These are phyloP conservation scores for Syngnathus acus DNA, from an alignment of 2,797 vertebrate genomes.

Conservation along the genomic window DNA sequence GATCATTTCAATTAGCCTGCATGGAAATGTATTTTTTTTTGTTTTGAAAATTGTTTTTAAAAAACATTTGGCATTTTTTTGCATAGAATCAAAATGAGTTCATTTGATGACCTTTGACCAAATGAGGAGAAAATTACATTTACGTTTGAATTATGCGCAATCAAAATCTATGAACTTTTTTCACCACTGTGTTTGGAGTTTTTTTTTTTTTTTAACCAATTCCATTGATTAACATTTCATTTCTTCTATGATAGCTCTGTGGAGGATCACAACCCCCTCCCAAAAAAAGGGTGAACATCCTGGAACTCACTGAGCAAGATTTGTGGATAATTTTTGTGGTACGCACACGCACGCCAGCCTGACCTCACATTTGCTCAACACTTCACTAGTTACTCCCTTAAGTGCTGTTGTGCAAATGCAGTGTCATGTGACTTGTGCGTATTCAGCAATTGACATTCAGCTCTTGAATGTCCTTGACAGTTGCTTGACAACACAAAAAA, in stretches of 20 bases:
- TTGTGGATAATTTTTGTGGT: neutral
- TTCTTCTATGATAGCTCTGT: neutral
- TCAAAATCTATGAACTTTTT: too few species aligned
- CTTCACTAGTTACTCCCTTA: neutral
- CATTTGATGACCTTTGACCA: too few species aligned
- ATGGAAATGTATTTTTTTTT: too few species aligned
- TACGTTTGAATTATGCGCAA: too few species aligned
- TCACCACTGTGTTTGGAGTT: too few species aligned
- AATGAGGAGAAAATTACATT: too few species aligned
- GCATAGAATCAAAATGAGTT: too few species aligned
- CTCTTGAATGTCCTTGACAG: slow-evolving; percentile 4
- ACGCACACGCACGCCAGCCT: neutral
- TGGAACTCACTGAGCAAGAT: neutral
- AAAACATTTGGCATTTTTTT: too few species aligned
- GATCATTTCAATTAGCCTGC: too few species aligned
- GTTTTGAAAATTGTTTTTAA: too few species aligned
- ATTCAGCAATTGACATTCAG: neutral
- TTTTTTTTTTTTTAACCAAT: too few species aligned
- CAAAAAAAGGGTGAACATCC: neutral
- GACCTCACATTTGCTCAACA: neutral
- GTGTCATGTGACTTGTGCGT: slow-evolving; percentile 1
- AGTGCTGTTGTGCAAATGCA: neutral
- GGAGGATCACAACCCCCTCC: neutral
- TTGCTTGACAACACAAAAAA: neutral
- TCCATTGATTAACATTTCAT: too few species aligned